phyloP scores from a whole-genome alignment of 1,140 invertebrate species.

The Drosophila mojavensis region DNA sequence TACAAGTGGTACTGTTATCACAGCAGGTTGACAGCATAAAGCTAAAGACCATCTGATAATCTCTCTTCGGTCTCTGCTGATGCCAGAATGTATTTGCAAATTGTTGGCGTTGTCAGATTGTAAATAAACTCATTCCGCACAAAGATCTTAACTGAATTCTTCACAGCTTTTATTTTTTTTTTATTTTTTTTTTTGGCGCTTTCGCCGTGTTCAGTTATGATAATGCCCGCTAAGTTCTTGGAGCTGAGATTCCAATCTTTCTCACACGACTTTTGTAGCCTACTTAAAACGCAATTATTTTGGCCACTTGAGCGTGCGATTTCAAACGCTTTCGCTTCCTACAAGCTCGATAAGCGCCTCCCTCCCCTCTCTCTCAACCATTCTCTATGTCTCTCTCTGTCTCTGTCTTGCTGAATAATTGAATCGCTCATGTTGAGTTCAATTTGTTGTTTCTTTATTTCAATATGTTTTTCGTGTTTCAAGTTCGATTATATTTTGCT shows the following conservation, averaged over 20 bases:
- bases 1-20: too few relatives aligned
- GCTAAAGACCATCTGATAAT: too few relatives aligned
- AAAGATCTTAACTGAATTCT: neutral
- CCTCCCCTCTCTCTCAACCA: neutral
- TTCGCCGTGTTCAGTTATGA: conserved; percentile 24
- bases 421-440: conserved; percentile 48
- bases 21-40: too few relatives aligned
- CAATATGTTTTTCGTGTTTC: neutral
- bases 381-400: conserved; percentile 4
- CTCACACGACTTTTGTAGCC: conserved; percentile 26
- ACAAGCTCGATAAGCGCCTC: conserved; percentile 17
- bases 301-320: conserved; percentile 66
- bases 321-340: conserved; percentile 71
- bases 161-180: neutral
- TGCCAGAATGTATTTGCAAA: too few relatives aligned
- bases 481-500: neutral
- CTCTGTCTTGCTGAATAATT: conserved; percentile 45
- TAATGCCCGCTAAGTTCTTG: conserved; percentile 18
- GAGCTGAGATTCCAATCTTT: conserved; percentile 24
- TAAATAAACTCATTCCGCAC: neutral
- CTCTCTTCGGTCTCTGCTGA: too few relatives aligned
- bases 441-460: conserved; percentile 1
- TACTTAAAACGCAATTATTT: conserved; percentile 50
- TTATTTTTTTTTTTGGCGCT: neutral
- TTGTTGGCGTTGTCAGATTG: neutral